Evolutionary conservation across 2,113 vertebrate species (phyloP).

Genomic region (Caloenas nicobarica): DNA sequence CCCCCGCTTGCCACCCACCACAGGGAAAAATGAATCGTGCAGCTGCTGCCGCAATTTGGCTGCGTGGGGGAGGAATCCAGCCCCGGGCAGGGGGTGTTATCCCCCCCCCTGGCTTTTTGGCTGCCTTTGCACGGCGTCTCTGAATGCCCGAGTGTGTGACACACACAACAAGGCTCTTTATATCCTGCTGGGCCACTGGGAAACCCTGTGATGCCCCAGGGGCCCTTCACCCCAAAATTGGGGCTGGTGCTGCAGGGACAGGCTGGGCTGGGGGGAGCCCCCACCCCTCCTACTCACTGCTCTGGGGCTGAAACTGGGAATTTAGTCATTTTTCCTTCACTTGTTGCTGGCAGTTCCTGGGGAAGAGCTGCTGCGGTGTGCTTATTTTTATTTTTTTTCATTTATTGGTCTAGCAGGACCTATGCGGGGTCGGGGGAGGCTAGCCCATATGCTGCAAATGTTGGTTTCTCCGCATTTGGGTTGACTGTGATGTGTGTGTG

Average conservation of each 20-base stretch:
- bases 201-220: background rate
- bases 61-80: slow-evolving; percentile 34
- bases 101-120: background rate
- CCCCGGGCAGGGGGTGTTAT: background rate
- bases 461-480: rapidly evolving
- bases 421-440: background rate
- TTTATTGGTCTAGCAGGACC: background rate
- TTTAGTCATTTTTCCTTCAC: background rate
- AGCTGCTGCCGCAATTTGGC: background rate
- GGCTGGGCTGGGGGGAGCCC: background rate
- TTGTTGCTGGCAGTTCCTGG: background rate
- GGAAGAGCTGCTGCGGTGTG: background rate
- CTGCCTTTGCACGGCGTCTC: background rate
- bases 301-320: rapidly evolving
- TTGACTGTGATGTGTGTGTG: rapidly evolving
- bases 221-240: background rate
- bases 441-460: background rate
- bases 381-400: background rate
- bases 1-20: background rate
- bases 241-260: rapidly evolving
- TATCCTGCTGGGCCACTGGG: background rate
- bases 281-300: rapidly evolving
- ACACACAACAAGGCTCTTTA: slow-evolving; percentile 49
- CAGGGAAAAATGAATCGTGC: background rate
- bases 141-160: slow-evolving; percentile 40